Evolutionary conservation across 2,888 invertebrate genomes (phyloP).

Genomic region (Dyspetes luteomarginatus): DNA sequence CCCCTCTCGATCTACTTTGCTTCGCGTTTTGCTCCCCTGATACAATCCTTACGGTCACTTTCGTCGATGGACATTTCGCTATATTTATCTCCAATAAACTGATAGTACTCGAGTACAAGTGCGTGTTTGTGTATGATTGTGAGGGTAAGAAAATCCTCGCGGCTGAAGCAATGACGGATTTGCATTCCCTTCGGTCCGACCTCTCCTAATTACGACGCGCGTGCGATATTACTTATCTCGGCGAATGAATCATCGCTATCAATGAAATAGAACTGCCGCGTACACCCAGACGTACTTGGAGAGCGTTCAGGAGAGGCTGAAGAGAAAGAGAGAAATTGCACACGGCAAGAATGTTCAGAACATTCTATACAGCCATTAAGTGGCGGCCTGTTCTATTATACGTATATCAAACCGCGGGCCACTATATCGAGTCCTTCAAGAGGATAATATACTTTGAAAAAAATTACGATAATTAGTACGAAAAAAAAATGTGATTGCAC

Average conservation of each 20-base stretch:
- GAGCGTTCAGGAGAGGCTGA: not conserved
- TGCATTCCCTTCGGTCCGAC: constrained; percentile 49
- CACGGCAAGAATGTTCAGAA: constrained; percentile 41
- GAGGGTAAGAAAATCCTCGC: constrained; percentile 13
- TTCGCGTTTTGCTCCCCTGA: too few relatives aligned
- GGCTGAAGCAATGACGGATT: constrained; percentile 50
- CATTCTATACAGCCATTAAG: constrained; percentile 42
- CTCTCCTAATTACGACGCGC: constrained; percentile 48
- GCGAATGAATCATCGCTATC: constrained; percentile 52
- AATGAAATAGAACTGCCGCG: constrained; percentile 45
- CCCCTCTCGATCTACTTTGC: too few relatives aligned
- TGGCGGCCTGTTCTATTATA: constrained; percentile 38
- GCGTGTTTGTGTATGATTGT: not conserved
- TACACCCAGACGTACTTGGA: not conserved
- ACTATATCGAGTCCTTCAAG: not conserved
- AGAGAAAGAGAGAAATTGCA: not conserved
- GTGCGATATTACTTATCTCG: constrained; percentile 57
- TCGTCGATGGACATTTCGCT: not conserved
- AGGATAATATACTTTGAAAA: not conserved
- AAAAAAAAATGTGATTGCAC: not conserved
- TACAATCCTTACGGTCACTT: not conserved
- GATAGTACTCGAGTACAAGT: constrained; percentile 13
- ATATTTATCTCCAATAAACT: constrained; percentile 32
- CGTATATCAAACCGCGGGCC: constrained; percentile 25
- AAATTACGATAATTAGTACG: not conserved